Conservation (phyloP, 2,113 vertebrate genomes). For the Dasypus novemcinctus region DNA sequence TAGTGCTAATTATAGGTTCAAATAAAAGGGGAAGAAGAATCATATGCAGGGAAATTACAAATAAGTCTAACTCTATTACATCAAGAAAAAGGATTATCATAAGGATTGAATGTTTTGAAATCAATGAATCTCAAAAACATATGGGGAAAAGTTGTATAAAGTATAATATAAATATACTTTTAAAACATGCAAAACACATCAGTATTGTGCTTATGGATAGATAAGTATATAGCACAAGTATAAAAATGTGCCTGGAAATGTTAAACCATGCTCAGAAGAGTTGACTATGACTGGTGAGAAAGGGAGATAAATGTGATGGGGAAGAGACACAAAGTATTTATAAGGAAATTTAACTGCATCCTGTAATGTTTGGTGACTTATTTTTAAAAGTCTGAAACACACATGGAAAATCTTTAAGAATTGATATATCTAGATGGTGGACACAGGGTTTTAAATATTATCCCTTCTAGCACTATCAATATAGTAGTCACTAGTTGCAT, state of each 20-base stretch:
- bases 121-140: not conserved
- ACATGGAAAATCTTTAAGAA: not conserved
- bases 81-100: too few species aligned
- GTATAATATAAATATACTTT: not conserved
- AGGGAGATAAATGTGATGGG: not conserved
- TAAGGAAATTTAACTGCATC: not conserved
- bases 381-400: not conserved
- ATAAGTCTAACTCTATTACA: too few species aligned
- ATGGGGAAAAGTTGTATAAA: not conserved
- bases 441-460: not conserved
- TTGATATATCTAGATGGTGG: not conserved
- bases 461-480: not conserved
- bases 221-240: not conserved
- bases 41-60: too few species aligned
- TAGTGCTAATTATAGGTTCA: too few species aligned
- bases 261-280: not conserved
- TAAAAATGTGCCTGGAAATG: not conserved
- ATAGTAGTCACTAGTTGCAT: not conserved
- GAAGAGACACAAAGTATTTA: not conserved
- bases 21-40: too few species aligned
- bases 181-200: not conserved
- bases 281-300: not conserved
- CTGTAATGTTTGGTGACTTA: not conserved
- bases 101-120: not conserved
- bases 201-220: not conserved